Evolutionary conservation across 2,888 invertebrate species (phyloP).

Genomic region (Campopleginae sp.): DNA sequence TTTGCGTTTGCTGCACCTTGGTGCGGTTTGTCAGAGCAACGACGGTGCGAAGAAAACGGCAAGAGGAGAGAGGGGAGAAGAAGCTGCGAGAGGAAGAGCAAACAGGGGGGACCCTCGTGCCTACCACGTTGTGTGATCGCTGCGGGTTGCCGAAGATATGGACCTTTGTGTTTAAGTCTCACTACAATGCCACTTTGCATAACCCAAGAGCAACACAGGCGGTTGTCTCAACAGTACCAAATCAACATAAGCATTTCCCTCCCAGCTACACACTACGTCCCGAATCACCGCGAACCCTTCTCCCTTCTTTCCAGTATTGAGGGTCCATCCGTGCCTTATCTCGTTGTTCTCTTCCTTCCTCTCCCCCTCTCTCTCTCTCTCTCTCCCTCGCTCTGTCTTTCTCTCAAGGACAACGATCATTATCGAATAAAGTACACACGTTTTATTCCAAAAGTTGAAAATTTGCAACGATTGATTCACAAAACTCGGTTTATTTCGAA

Average conservation of each 20-base stretch:
- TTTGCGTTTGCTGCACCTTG: conserved; percentile 64
- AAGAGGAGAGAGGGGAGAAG: conserved; percentile 15
- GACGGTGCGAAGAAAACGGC: conserved; percentile 47
- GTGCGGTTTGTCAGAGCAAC: conserved; percentile 49
- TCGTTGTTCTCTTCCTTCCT: neutral
- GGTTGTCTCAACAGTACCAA: conserved; percentile 63
- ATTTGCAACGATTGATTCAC: conserved; percentile 68
- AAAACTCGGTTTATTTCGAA: conserved; percentile 25
- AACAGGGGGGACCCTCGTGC: conserved; percentile 18
- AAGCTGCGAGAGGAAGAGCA: neutral
- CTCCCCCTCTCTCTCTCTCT: neutral
- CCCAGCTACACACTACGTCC: conserved; percentile 41
- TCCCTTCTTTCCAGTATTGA: conserved; percentile 19
- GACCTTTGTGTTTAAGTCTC: conserved; percentile 73
- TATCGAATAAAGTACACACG: conserved; percentile 48
- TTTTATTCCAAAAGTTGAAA: conserved; percentile 49
- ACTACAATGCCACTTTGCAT: conserved; percentile 72
- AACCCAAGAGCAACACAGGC: conserved; percentile 60
- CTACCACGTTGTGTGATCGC: conserved; percentile 67
- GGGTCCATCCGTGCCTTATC: conserved; percentile 11
- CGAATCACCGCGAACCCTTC: conserved; percentile 39
- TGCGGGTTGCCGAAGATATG: conserved; percentile 72
- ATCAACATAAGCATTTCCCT: conserved; percentile 71
- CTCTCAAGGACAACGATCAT: conserved; percentile 50
- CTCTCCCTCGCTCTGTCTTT: neutral